Base-by-base conservation (phyloP, 2,888 invertebrate species). In the Pachycephus smyrnensis region DNA sequence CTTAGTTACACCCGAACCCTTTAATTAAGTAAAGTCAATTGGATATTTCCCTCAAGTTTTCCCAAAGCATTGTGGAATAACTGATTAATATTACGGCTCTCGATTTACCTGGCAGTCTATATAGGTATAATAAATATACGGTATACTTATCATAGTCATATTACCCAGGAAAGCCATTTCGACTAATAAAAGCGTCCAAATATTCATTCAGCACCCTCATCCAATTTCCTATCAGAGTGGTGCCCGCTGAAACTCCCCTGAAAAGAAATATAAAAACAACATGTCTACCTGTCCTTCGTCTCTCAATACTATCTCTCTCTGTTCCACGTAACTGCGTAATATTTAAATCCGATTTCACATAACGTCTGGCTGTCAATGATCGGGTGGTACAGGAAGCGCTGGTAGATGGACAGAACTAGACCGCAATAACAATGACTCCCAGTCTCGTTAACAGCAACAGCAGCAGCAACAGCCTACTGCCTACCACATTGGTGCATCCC, bases 371-470 rank as follows among this genome's bases (percentile, higher is more conserved):
- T 71, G 11, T 71, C 12, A 9, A 71, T 33, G 31, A 31, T 71
- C 31, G 31, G 31, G 71, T 71, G 1, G 15, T 33, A 71, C 71
- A 6, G 71, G 71, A 71, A 71, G 9, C 31, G 31, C 75, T 80
- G 74, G 79, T 83, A 84, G 83, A 86, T 81, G 83, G 83, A 81
- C 82, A 85, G 86, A 89, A 88, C 88, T 89, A 86, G 89, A 88
- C 87, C 88, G 86, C 87, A 86, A 23, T 55, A 86, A 89, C 88
- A 89, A 89, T 89, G 84, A 83, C 78, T 78, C 79, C 84, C 78
- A 82, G 80, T 84, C 85, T 86, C 85, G 85, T 86, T 86, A 87
- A 84, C 86, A 84, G 83, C 71, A 33, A 15, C 71, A 23, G 71
- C 15, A 71, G 31, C 68, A n/a, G 4, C 23, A 68, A 15, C 68